Evolutionary conservation across 2,888 invertebrate species (phyloP), one percentile per base, ranked within the genome.

Genomic region (Eueremaeus valkanovi): DNA sequence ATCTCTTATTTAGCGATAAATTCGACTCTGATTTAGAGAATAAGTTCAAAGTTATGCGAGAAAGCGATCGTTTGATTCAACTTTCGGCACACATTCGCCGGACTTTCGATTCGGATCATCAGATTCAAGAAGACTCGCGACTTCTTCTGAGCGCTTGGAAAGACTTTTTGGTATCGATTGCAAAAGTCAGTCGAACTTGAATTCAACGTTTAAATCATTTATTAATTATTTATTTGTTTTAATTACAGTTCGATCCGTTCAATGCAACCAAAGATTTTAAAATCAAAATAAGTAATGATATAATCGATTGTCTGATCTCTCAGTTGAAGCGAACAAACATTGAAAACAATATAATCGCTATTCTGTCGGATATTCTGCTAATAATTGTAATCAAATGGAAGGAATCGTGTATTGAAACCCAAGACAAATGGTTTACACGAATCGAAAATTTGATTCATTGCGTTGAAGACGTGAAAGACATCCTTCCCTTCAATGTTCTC

Each of bases 1-100:
- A 27, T 27, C 31, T 77, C 77, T 80, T 29, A 31, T 21, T 40
- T 36, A 75, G 75, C 45, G 66, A 73, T n/a, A 68, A 51, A n/a
- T 27, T 76, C 29, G 45, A 40, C 24, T 40, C n/a, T 3, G 61
- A 76, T 68, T 49, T 76, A 18, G 66, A 73, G 6, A n/a, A 63
- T 16, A 63, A 75, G 49, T 76, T 76, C 31, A 40, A 58, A 42
- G 16, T 24, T 21, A 40, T 76, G 31, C n/a, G 24, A 51, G 61
- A 72, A 27, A 51, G 45, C 75, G 6, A 45, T 58, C 36, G 68
- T 21, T 27, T 75, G 49, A 55, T n/a, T 9, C 36, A 75, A 29
- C 24, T 76, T 3, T 76, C 75, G 42, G 21, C n/a, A 33, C 76
- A 76, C 13, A 72, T 76, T 36, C 68, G 21, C 16, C 16, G 42